phyloP scores from a whole-genome alignment of 2,888 invertebrate species.

The Uropetala carovei region DNA sequence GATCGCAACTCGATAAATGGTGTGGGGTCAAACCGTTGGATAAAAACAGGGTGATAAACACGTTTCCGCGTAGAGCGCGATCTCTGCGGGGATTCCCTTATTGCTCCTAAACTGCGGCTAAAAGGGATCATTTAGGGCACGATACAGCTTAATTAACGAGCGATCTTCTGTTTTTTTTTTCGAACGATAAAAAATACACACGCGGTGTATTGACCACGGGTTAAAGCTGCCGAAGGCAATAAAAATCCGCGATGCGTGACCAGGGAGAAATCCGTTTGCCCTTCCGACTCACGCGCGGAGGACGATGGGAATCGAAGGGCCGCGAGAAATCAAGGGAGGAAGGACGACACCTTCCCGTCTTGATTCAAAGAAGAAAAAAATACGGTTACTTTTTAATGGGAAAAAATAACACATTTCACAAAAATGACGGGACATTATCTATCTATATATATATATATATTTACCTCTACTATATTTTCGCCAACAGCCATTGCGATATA shows the following conservation, averaged over 20 bases:
- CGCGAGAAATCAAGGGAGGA: too few species aligned
- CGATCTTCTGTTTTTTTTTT: not conserved
- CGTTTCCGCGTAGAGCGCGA: not conserved
- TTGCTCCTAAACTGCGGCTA: too few species aligned
- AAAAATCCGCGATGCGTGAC: not conserved
- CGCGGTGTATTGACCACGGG: slow-evolving; percentile 8
- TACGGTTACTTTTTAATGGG: too few species aligned
- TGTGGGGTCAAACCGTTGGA: not conserved
- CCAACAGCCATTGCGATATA: too few species aligned
- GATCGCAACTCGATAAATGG: not conserved
- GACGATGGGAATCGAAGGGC: too few species aligned
- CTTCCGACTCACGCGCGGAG: not conserved
- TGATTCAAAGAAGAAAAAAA: too few species aligned
- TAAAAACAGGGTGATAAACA: not conserved
- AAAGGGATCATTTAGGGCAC: too few species aligned
- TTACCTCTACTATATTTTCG: too few species aligned
- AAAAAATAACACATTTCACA: too few species aligned
- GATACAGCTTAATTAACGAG: not conserved
- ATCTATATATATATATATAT: too few species aligned
- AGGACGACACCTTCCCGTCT: too few species aligned
- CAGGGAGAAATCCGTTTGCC: not conserved
- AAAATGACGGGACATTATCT: too few species aligned
- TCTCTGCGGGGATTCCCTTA: not conserved
- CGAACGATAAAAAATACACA: not conserved
- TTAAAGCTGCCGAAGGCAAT: slow-evolving; percentile 15